Evolutionary conservation across 2,888 invertebrate species (phyloP).

Genomic region (Holacanthella duospinosa): DNA sequence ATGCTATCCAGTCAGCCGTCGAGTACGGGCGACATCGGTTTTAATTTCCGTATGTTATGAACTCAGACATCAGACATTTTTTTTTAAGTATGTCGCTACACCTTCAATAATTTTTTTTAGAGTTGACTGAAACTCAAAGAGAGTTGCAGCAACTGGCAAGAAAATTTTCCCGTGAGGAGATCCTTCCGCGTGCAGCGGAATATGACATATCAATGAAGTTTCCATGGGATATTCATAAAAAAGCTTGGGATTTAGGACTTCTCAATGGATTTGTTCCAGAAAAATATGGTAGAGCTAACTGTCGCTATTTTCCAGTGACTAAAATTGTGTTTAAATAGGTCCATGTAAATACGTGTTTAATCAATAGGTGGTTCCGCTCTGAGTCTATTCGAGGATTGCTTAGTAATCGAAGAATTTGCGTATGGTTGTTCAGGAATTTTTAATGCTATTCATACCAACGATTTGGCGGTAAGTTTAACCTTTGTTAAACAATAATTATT

Average conservation of each 20-base stretch:
- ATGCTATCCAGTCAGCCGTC: no score
- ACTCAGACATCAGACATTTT: neutral
- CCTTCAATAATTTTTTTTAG: no score
- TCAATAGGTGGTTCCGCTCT: slow-evolving; percentile 63
- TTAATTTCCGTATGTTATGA: slow-evolving; percentile 4
- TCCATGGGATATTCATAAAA: slow-evolving; percentile 47
- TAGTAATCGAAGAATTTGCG: slow-evolving; percentile 79
- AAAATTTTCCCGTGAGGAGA: slow-evolving; percentile 49
- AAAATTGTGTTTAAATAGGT: neutral
- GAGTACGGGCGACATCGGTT: neutral
- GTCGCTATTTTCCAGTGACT: no score
- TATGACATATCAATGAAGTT: slow-evolving; percentile 46
- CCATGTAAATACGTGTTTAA: slow-evolving; percentile 4
- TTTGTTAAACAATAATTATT: no score
- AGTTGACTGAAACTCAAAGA: slow-evolving; percentile 37
- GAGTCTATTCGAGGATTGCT: slow-evolving; percentile 63
- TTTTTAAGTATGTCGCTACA: neutral
- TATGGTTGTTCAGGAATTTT: slow-evolving; percentile 88
- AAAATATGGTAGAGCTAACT: slow-evolving; percentile 39
- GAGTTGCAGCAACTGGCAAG: slow-evolving; percentile 45
- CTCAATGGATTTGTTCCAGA: slow-evolving; percentile 45
- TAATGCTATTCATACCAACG: slow-evolving; percentile 40
- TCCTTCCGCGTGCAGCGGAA: slow-evolving; percentile 46
- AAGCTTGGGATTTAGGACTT: slow-evolving; percentile 46
- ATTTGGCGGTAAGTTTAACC: slow-evolving; percentile 8